Evolutionary conservation across 2,113 vertebrate species (phyloP), one percentile per base, ranked within the genome.

Genomic region (Cercopithecus mona): DNA sequence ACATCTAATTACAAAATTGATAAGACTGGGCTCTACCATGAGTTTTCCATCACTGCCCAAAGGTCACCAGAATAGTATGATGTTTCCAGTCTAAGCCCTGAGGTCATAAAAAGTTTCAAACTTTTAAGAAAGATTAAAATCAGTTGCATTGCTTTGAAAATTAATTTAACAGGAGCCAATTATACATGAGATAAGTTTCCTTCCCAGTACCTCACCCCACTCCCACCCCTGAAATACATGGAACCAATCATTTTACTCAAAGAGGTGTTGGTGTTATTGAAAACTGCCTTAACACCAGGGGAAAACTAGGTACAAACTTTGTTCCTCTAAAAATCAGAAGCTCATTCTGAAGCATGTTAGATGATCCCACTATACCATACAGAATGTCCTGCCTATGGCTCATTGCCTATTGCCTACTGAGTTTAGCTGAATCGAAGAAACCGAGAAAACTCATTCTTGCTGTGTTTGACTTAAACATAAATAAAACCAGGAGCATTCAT

Each of bases 111-210:
- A 95, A 83, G 50, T 87, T 96, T 68, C 80, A 95, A 92, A 97
- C 92, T 81, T 92, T 50, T 75, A 81, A 90, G 45, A 97, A 80
- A 95, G 18, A 94, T 80, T 94, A 93, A 96, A 95, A 80, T 92
- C 22, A 43, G 61, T 85, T 78, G n/a, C 57, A 61, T 35, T 80
- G 48, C 50, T 91, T 66, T 88, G 43, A 73, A 96, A 93, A 88
- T 48, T 68, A 93, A 93, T 88, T 96, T 64, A 91, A 94, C 70
- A 85, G 57, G 55, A 76, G 32, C 70, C 57, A 88, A 32, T 40
- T 55, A 6, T 84, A 84, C 50, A 55, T 87, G 68, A 94, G 38
- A 78, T 48, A 94, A 87, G 23, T 8, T 94, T 94, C 43, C 50
- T 92, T 66, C 59, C n/a, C 66, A 82, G 8, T 32, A 61, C 20